Evolutionary conservation across 2,113 vertebrate species (phyloP).

Genomic region (Platysteira castanea): DNA sequence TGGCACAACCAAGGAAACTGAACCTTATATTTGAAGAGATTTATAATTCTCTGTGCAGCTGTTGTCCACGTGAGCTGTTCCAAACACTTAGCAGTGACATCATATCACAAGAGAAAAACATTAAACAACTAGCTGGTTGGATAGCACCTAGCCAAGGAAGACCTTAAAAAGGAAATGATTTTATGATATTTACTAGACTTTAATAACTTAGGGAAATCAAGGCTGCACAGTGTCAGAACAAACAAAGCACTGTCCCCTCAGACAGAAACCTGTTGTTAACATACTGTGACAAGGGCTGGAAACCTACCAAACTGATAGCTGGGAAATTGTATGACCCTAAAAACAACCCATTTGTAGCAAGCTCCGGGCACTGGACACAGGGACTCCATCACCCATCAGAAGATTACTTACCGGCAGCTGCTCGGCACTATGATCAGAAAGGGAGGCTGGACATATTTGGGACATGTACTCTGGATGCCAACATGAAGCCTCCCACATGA

Average conservation of each 20-base stretch:
- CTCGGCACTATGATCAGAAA: background rate
- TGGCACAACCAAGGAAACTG: background rate
- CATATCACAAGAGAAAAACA: background rate
- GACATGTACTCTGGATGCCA: conserved; percentile 50
- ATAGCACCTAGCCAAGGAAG: background rate
- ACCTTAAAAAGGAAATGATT: background rate
- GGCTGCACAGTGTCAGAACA: background rate
- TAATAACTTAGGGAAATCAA: background rate
- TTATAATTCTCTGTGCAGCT: background rate
- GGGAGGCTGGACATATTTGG: conserved; percentile 34
- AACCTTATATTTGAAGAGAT: background rate
- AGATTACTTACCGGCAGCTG: conserved; percentile 21
- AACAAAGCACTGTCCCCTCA: background rate
- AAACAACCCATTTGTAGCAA: background rate
- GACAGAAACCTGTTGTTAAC: background rate
- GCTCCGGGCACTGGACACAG: background rate
- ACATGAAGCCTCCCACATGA: background rate
- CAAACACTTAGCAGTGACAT: background rate
- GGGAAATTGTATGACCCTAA: background rate
- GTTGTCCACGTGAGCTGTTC: background rate
- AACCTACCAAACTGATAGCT: background rate
- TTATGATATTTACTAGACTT: background rate
- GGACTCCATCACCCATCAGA: background rate
- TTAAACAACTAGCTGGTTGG: background rate
- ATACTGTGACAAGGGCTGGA: background rate